Conservation (phyloP, 2,113 vertebrate genomes). For the Archilochus colubris region DNA sequence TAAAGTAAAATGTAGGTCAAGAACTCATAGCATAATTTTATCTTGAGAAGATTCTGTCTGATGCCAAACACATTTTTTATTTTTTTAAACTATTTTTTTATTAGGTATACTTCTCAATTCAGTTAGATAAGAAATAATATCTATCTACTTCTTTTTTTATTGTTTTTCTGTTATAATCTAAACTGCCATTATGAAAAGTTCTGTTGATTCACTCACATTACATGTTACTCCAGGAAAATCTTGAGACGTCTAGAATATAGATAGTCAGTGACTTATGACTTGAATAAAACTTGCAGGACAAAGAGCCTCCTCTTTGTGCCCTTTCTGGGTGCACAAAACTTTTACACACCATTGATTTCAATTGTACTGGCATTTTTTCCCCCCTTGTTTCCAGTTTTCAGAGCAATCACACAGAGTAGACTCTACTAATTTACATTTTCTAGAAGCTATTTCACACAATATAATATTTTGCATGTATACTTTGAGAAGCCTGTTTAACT, state of each 20-base stretch:
- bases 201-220: neutral
- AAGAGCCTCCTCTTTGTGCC: neutral
- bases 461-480: neutral
- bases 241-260: neutral
- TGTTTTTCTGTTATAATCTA: neutral
- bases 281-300: neutral
- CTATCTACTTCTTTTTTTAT: neutral
- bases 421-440: neutral
- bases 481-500: neutral
- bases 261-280: neutral
- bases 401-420: neutral
- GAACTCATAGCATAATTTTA: neutral
- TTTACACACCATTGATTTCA: neutral
- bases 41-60: neutral
- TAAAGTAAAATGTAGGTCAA: neutral
- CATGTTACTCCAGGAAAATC: neutral
- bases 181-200: neutral
- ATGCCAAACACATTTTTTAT: neutral
- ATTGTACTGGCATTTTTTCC: fast-evolving
- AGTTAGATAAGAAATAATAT: neutral
- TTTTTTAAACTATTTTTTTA: neutral
- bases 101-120: neutral
- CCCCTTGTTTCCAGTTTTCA: neutral
- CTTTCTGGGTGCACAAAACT: neutral
- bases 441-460: neutral